Base-by-base conservation (phyloP, 2,888 invertebrate genomes). In the Drosophila gaucha region DNA sequence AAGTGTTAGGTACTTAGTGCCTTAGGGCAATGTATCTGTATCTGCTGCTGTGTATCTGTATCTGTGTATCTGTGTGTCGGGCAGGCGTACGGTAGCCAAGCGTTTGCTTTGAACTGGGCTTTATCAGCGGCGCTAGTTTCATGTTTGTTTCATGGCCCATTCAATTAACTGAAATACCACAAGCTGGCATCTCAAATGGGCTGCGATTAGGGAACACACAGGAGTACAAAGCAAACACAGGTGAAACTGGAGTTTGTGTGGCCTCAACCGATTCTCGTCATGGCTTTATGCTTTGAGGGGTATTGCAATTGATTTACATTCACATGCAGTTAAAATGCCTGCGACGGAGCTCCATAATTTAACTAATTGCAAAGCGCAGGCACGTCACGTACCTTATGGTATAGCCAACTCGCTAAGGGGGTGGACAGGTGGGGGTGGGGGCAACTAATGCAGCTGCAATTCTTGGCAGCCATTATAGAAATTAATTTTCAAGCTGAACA, bases 1-100 rank as follows among this genome's bases (percentile, higher is more conserved):
- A 82, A 88, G 90, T 89, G 89, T 90, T 82, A 89, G 88, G 82
- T 90, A 90, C 88, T 89, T 89, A 88, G 88, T 78, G 83, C 88
- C 86, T 76, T 9, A 52, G 51, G 52, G 41, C 67, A 35, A 54
- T 28, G 56, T 49, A 67, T 47, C 52, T 14, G 43, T 28, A 41
- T 71, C 24, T 52, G 35, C n/a, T n/a, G 41, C 67, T 36, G 50
- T 28, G 56, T 49, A 67, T 47, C 52, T 14, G 43, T 28, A 41
- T 71, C 24, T 52, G 35, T n/a, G n/a, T n/a, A n/a, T n/a, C n/a
- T 30, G 26, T 30, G 31, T 52, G 24, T 6, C 16, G 36, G 38
- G 20, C 38, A 22, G 39, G 35, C 8, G 36, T 57, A 74, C 74
- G 75, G 74, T 75, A 74, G 74, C 74, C 28, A 36, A 16, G 9